These are phyloP conservation scores for Stratiomys singularior DNA, from an alignment of 2,888 invertebrate genomes.

Conservation along the genomic window DNA sequence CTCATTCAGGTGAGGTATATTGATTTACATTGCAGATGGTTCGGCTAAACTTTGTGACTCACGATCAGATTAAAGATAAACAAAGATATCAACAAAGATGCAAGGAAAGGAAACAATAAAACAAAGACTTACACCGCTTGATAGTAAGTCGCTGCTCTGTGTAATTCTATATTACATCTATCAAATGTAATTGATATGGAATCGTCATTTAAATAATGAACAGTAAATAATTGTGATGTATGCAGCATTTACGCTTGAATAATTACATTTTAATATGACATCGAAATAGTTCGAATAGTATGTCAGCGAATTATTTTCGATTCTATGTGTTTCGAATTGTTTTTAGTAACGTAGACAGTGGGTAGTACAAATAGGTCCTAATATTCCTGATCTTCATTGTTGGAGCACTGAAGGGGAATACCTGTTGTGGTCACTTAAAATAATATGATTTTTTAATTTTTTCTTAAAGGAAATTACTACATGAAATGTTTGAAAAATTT, in stretches of 20 bases:
- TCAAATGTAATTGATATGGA: constrained; percentile 38
- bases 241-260: constrained; percentile 26
- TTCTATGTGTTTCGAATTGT: no score
- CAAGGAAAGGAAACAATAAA: not conserved
- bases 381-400: no score
- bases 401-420: no score
- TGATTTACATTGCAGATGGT: constrained; percentile 25
- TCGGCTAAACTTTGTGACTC: no score
- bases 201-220: constrained; percentile 38
- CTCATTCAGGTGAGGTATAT: constrained; percentile 24
- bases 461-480: no score
- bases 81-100: not conserved
- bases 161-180: not conserved
- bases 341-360: no score
- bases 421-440: no score
- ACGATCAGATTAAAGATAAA: not conserved
- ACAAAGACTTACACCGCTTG: constrained; percentile 35
- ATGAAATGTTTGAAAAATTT: no score
- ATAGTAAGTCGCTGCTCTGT: constrained; percentile 25
- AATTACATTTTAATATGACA: constrained; percentile 11
- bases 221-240: constrained; percentile 10
- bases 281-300: no score
- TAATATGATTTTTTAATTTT: no score
- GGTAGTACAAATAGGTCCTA: no score
- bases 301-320: no score